These are phyloP conservation scores for Hydrozoanthus tunicans DNA, from an alignment of 64 coral and sea anemone genomes.

Conservation along the genomic window DNA sequence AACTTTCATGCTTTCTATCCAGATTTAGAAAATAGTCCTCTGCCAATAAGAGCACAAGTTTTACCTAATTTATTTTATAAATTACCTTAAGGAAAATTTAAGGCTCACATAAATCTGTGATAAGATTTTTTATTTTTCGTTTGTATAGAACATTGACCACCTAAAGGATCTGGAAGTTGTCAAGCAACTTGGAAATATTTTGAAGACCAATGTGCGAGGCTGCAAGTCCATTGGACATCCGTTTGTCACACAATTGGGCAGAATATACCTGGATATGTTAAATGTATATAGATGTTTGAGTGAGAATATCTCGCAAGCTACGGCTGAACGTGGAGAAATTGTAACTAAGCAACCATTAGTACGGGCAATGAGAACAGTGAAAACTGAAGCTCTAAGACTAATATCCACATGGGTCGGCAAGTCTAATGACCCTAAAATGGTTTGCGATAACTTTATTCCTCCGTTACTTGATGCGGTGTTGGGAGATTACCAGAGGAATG, in stretches of 20 bases:
- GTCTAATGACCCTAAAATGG: slow-evolving; percentile 95
- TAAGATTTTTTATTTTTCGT: neutral
- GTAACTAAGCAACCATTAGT: slow-evolving; percentile 97
- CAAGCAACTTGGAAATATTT: slow-evolving; percentile 97
- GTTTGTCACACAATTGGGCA: slow-evolving; percentile 96
- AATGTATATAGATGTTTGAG: slow-evolving; percentile 98
- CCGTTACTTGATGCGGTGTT: slow-evolving; percentile 97
- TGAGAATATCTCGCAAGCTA: slow-evolving; percentile 98
- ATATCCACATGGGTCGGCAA: slow-evolving; percentile 98
- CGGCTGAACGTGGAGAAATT: slow-evolving; percentile 85
- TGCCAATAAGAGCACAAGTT: neutral
- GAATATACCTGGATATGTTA: slow-evolving; percentile 99
- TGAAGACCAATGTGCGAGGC: slow-evolving; percentile 97
- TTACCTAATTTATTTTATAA: neutral
- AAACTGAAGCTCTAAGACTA: slow-evolving; percentile 89
- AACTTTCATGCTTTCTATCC: too few species aligned
- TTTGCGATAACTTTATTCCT: slow-evolving; percentile 99
- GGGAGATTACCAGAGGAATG: slow-evolving; percentile 96
- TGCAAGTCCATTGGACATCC: slow-evolving; percentile 98
- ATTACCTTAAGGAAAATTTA: neutral
- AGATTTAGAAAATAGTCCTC: too few species aligned
- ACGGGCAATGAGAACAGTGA: slow-evolving; percentile 93
- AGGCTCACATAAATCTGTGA: neutral
- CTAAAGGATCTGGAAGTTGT: slow-evolving; percentile 94
- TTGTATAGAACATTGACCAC: slow-evolving; percentile 93